Evolutionary conservation across 2,888 invertebrate species (phyloP).

Genomic region (Eupithecia subfuscata): DNA sequence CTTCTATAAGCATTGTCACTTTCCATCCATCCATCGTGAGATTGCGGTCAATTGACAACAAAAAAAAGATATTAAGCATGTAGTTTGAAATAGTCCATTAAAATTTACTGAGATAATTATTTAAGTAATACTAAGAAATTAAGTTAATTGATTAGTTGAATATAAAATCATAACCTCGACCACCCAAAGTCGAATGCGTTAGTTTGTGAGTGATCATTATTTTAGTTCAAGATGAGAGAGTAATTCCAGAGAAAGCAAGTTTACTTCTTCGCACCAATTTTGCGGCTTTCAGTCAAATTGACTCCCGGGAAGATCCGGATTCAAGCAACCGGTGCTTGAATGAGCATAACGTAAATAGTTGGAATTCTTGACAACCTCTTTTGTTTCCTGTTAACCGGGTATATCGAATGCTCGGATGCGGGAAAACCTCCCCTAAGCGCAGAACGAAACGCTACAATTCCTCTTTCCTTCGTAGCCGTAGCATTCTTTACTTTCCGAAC

Average conservation of each 20-base stretch:
- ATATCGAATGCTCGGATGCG: constrained; percentile 80
- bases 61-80: neutral
- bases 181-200: neutral
- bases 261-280: neutral
- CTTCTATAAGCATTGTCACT: neutral
- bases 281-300: neutral
- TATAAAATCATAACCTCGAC: neutral
- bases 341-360: constrained; percentile 41
- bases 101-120: neutral
- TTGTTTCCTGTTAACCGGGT: constrained; percentile 66
- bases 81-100: neutral
- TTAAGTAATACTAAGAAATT: neutral
- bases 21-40: too few species aligned
- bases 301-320: neutral
- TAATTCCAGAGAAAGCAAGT: neutral
- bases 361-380: constrained; percentile 57
- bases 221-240: neutral
- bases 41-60: too few species aligned
- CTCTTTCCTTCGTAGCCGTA: constrained; percentile 16
- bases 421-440: constrained; percentile 80
- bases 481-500: constrained; percentile 9
- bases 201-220: neutral
- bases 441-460: constrained; percentile 48
- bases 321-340: neutral
- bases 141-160: neutral